Percentiles rank a stretch among this genome's conserved stretches.
Evolutionary conservation across 2,888 invertebrate species (phyloP).

Genomic region (Bhutanitis thaidina): DNA sequence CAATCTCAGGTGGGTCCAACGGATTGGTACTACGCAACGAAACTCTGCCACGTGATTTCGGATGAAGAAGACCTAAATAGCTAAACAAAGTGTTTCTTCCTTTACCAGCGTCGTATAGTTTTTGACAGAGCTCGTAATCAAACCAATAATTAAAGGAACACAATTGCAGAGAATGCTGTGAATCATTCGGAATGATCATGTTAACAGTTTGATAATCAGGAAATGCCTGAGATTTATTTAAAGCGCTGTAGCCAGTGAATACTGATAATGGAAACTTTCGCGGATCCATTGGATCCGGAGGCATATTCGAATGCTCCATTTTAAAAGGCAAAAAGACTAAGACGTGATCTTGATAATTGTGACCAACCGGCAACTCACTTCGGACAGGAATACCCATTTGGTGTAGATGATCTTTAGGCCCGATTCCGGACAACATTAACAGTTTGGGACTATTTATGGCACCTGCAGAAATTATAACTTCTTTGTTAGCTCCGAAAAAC

Average conservation of each 20-base stretch:
- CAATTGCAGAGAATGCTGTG: constrained; percentile 12
- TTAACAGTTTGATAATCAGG: constrained; percentile 36
- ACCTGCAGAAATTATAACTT: constrained; percentile 44
- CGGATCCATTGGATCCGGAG: neutral
- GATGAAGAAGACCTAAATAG: constrained; percentile 27
- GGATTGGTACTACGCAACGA: constrained; percentile 36
- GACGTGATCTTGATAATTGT: constrained; percentile 39
- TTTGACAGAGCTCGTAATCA: constrained; percentile 41
- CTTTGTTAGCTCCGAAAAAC: constrained; percentile 31
- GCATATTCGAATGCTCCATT: constrained; percentile 20
- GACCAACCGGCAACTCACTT: constrained; percentile 41
- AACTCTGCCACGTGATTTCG: constrained; percentile 58
- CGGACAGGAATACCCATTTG: constrained; percentile 31
- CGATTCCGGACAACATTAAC: constrained; percentile 47
- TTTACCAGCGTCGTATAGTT: constrained; percentile 30
- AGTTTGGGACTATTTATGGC: constrained; percentile 41
- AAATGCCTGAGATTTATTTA: constrained; percentile 28
- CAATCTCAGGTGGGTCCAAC: constrained; percentile 36
- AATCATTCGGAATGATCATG: constrained; percentile 19
- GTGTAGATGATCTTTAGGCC: constrained; percentile 37
- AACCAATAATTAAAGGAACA: constrained; percentile 66
- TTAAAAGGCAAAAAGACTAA: constrained; percentile 19
- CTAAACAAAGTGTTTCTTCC: constrained; percentile 29
- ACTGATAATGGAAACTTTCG: constrained; percentile 25
- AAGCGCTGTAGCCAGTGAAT: constrained; percentile 30